Percentiles rank a stretch among this genome's conserved stretches.
These are phyloP conservation scores for Otolemur crassicaudatus DNA, from an alignment of 2,797 vertebrate species.

Conservation along the genomic window DNA sequence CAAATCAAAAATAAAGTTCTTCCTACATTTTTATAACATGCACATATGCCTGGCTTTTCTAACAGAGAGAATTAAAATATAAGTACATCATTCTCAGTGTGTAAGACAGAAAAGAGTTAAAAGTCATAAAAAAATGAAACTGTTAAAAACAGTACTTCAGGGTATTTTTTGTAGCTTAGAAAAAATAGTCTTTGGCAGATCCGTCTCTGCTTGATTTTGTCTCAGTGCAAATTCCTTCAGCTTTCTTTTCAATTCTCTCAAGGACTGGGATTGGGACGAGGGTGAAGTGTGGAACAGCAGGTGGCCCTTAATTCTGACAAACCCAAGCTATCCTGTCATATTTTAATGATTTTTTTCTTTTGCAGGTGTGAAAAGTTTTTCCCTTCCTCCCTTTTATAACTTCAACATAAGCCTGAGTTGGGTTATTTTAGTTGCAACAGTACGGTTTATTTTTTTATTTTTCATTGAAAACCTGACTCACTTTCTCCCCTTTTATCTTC, in stretches of 20 bases:
- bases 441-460: constrained; percentile 63
- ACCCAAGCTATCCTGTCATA: constrained; percentile 51
- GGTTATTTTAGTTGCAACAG: constrained; percentile 59
- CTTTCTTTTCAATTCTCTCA: constrained; percentile 32
- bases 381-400: constrained; percentile 58
- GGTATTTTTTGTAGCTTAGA: background rate
- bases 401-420: constrained; percentile 52
- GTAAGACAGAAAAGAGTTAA: background rate
- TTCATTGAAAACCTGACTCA: constrained; percentile 79
- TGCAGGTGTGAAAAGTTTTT: constrained; percentile 66
- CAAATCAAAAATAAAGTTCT: background rate
- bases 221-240: background rate
- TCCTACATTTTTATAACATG: background rate
- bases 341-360: constrained; percentile 58
- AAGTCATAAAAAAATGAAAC: constrained; percentile 13
- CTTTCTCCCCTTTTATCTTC: background rate
- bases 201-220: constrained; percentile 35
- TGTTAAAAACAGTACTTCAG: background rate
- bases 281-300: constrained; percentile 20
- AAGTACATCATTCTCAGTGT: constrained; percentile 8
- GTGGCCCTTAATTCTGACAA: constrained; percentile 56
- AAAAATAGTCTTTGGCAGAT: background rate
- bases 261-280: background rate
- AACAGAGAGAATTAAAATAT: constrained; percentile 4
- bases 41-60: background rate